Base-by-base conservation (phyloP, 2,113 vertebrate genomes). In the Meriones unguiculatus region DNA sequence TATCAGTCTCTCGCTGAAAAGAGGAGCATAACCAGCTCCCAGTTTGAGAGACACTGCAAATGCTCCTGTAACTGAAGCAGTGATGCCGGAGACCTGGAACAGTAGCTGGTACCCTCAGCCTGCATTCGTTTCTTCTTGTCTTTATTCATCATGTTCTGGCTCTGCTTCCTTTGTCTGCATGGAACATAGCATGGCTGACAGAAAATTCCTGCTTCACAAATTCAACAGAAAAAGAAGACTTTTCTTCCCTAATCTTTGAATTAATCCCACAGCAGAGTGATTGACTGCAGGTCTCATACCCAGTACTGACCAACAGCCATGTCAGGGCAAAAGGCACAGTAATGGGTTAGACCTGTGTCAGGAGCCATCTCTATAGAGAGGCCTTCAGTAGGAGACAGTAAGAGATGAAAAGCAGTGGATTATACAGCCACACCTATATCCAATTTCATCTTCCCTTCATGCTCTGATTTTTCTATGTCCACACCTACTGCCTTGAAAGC, bases 361-460 rank as follows among this genome's bases (percentile, higher is more conserved):
- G 3, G 7, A 4, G n/a, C 14, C 30, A 15, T 82, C 69, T 81
- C 64, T 89, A 52, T 35, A 89, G 62, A 50, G 52, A n/a, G 50
- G 32, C 28, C 81, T 50, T 70, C 24, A 15, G 38, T 52, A 32
- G 69, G 30, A 76, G 70, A 20, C 10, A 18, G 35, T 1, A 46
- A 4, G 46, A 6, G 2, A 17, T 70, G 25, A 11, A 82, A 80
- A 69, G 52, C 78, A 15, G 0, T 38, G 25, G 32, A 28, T 12
- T 41, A 30, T 30, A 54, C 13, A 3, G 22, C 76, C 4, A 22
- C 14, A 52, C 15, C 0, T 1, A 0, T 25, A 1, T 70, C 35
- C 52, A 22, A 13, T 22, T 84, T 72, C 46, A 67, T 64, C 52
- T 18, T 64, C n/a, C 38, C 14, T 65, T 70, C 24, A 35, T 57